Evolutionary conservation across 2,797 vertebrate genomes (phyloP), one percentile per base, ranked within the genome.

Genomic region (Anabacerthia variegaticeps): DNA sequence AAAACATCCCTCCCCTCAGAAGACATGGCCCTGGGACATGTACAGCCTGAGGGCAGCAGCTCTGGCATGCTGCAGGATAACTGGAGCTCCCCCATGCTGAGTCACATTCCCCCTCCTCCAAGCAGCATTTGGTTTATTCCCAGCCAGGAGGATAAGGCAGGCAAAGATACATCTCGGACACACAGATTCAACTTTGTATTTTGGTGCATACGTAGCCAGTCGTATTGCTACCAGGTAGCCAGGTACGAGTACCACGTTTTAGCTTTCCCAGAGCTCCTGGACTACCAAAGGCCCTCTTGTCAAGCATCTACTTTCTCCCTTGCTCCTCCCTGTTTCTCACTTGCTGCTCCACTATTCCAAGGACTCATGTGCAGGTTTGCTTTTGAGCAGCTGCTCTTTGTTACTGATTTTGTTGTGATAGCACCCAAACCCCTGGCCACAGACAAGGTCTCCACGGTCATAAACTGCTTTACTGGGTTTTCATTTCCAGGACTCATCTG

Each of bases 1-100:
- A 83, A 82, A 96, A 91, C 49, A 77, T 72, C 88, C 51, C 78
- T 93, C 34, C 77, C 34, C 46, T 81, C 92, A 62, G 67, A 92
- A 93, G 49, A 71, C 48, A 59, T 69, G 1, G 11, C 91, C 73
- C 20, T 17, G 54, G 81, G 88, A 52, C 88, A 95, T 0, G 2
- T 37, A 85, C 46, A 85, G 78, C 92, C 94, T 12, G 22, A 71
- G 92, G 93, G 56, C 67, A 76, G 69, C 68, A 68, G 86, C 28
- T 80, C 82, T 88, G 93, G 56, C 41, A 19, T 12, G 68, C 74
- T 69, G 74, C 37, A 79, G 74, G 22, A 41, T 55, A 67, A 65
- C 49, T 32, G 65, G 28, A 91, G 79, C 58, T 81, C 59, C 63
- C 83, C 37, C 3, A 2, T 43, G 36, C 87, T 89, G 81, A 94